phyloP scores from a whole-genome alignment of 2,888 invertebrate species.

The Teinopalpus imperialis region DNA sequence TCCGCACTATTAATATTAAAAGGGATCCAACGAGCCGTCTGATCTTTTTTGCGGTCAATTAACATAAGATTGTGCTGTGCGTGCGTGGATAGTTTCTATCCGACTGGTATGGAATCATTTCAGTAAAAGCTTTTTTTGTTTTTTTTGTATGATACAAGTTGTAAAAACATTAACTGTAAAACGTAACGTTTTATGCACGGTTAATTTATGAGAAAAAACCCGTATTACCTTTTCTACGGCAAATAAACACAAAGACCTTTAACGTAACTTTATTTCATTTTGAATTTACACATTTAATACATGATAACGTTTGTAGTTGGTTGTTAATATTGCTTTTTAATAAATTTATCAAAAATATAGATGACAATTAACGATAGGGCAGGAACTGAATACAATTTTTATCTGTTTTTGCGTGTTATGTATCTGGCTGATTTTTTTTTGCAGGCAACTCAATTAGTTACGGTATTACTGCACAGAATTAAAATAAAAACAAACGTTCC shows the following conservation, averaged over 20 bases:
- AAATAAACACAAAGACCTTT: neutral
- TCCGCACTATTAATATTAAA: constrained; percentile 16
- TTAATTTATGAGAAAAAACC: neutral
- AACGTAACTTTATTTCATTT: no score
- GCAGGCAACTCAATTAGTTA: no score
- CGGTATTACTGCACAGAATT: neutral
- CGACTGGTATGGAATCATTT: no score
- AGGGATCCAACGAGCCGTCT: constrained; percentile 3
- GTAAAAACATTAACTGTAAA: neutral
- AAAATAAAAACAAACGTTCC: no score
- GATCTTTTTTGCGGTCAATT: neutral
- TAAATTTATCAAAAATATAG: no score
- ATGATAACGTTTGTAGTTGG: no score
- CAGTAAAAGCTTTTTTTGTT: neutral
- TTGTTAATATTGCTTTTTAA: no score
- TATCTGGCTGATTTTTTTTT: no score
- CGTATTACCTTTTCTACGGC: neutral
- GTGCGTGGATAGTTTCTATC: neutral
- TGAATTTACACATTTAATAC: no score
- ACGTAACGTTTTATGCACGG: neutral
- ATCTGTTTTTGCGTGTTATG: no score
- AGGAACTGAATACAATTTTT: no score
- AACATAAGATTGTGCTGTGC: neutral
- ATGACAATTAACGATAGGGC: no score
- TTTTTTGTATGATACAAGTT: neutral